A percentile compares a stretch with the other conserved stretches of the same genome.
Conservation (phyloP, 2,797 vertebrate species). For the Enteromius paludinosus region DNA sequence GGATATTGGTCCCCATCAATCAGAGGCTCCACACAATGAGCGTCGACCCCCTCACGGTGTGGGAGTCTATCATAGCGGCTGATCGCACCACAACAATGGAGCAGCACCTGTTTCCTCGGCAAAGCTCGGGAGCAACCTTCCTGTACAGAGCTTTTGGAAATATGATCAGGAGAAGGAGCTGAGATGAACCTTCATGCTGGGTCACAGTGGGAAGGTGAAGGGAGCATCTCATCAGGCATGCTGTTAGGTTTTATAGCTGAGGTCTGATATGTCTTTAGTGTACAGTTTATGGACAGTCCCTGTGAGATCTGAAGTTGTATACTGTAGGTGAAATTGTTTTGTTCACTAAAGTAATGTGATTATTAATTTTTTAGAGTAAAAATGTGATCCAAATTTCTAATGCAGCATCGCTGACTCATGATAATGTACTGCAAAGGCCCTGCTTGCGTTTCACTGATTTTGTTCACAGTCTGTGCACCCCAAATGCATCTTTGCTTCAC, state of each 20-base stretch:
- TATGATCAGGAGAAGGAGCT: conserved; percentile 68
- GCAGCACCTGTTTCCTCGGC: conserved; percentile 83
- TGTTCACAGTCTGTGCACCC: background rate
- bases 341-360: background rate
- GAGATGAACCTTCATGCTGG: conserved; percentile 47
- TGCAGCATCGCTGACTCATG: conserved; percentile 6
- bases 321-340: background rate
- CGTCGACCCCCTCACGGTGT: conserved; percentile 64
- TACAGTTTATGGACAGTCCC: background rate
- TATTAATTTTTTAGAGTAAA: background rate
- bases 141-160: conserved; percentile 81
- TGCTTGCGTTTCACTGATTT: background rate
- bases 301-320: background rate
- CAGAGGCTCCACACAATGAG: conserved; percentile 41
- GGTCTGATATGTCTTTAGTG: background rate
- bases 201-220: conserved; percentile 19
- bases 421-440: background rate
- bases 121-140: conserved; percentile 73
- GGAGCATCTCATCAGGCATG: background rate
- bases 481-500: conserved; percentile 21
- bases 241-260: background rate
- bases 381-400: background rate
- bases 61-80: conserved; percentile 74
- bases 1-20: conserved; percentile 70
- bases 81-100: conserved; percentile 82